Conservation (phyloP, 2,113 vertebrate species). For the Dendrocopos noguchii region DNA sequence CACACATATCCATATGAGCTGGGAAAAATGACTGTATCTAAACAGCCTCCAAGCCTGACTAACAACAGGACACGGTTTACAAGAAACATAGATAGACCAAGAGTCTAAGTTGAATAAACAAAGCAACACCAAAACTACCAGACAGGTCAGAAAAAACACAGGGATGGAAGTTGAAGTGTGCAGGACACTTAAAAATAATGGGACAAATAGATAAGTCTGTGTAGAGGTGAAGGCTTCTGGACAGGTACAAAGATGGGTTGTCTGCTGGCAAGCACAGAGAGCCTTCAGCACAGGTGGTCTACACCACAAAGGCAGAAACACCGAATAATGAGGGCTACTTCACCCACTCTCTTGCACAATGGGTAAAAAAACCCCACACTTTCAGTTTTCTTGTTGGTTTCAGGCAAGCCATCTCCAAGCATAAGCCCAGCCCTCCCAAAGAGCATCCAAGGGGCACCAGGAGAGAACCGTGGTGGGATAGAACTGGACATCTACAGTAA, state of each 20-base stretch:
- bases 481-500: accelerated
- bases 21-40: background rate
- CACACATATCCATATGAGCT: background rate
- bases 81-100: background rate
- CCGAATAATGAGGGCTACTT: accelerated
- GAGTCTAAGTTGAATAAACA: background rate
- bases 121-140: background rate
- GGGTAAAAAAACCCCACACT: background rate
- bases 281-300: accelerated
- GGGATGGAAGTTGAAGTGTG: background rate
- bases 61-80: accelerated
- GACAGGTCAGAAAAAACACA: background rate
- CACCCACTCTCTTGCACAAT: accelerated
- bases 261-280: background rate
- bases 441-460: background rate
- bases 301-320: background rate
- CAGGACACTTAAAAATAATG: background rate
- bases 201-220: background rate
- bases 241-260: background rate
- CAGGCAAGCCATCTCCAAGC: accelerated
- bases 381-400: too few species aligned
- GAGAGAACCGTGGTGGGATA: accelerated
- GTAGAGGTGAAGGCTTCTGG: background rate
- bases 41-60: background rate
- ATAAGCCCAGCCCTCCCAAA: background rate